Percentiles rank a stretch among this genome's conserved stretches.
phyloP scores from a whole-genome alignment of 2,888 invertebrate species.

The Meteorus cinctellus region DNA sequence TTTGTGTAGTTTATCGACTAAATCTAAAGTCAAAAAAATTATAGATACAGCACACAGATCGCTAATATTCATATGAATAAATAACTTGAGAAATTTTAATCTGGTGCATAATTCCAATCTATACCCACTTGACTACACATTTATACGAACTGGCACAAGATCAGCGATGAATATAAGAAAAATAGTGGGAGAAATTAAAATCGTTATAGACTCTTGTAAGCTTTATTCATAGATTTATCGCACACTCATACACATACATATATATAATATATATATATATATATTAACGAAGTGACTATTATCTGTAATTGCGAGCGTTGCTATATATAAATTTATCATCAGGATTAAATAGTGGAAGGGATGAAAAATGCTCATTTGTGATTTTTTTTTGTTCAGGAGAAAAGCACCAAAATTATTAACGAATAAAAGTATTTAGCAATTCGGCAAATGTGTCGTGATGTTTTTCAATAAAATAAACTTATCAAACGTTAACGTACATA shows the following conservation, averaged over 20 bases:
- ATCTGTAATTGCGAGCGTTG: slow-evolving; percentile 29
- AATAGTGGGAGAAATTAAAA: slow-evolving; percentile 21
- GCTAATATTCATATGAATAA: not conserved
- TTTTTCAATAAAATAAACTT: slow-evolving; percentile 1
- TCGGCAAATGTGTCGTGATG: not conserved
- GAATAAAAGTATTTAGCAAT: slow-evolving; percentile 37
- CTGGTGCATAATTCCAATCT: not conserved
- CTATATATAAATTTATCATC: slow-evolving; percentile 15
- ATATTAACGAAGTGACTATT: slow-evolving; percentile 49
- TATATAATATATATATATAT: slow-evolving; percentile 50
- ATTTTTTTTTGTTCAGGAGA: not conserved
- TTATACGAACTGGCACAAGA: slow-evolving; percentile 26
- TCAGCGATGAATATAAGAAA: not conserved
- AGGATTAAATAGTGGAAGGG: not conserved
- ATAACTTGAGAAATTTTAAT: not conserved
- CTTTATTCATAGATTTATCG: slow-evolving; percentile 62
- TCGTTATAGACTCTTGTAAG: slow-evolving; percentile 56
- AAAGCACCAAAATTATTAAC: slow-evolving; percentile 50
- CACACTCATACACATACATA: slow-evolving; percentile 57
- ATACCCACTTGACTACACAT: not conserved
- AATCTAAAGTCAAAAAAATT: not conserved
- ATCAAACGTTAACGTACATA: slow-evolving; percentile 26
- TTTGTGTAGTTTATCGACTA: not conserved
- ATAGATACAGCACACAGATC: not conserved
- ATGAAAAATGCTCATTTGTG: not conserved